phyloP scores from a whole-genome alignment of 2,888 invertebrate species.

The Crocallis elinguaria region DNA sequence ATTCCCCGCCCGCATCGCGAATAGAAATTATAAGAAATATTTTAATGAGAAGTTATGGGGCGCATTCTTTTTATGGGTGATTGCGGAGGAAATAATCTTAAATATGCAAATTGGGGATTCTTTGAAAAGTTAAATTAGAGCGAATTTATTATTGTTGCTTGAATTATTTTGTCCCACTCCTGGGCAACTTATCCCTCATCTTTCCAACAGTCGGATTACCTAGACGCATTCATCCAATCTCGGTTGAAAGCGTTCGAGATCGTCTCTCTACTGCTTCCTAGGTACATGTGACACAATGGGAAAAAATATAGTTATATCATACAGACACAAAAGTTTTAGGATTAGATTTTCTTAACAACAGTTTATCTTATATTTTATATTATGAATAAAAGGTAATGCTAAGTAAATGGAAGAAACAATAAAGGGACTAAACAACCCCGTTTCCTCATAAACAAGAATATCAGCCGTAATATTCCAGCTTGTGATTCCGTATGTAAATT shows the following conservation, averaged over 20 bases:
- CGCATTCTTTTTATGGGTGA: constrained; percentile 39
- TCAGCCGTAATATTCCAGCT: constrained; percentile 72
- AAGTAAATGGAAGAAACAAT: neutral
- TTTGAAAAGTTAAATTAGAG: constrained; percentile 22
- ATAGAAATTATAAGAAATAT: constrained; percentile 62
- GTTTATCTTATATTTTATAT: neutral
- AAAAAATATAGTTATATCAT: too few relatives aligned
- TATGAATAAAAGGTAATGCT: neutral
- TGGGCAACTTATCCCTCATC: too few relatives aligned
- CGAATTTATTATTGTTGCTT: too few relatives aligned
- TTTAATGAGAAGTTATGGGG: constrained; percentile 67
- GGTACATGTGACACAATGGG: too few relatives aligned
- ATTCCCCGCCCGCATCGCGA: constrained; percentile 67
- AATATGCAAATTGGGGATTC: constrained; percentile 16
- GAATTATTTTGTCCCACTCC: too few relatives aligned
- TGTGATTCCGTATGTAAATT: constrained; percentile 84
- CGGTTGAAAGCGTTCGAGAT: too few relatives aligned
- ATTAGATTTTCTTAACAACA: too few relatives aligned
- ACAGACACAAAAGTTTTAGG: too few relatives aligned
- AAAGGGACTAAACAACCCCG: constrained; percentile 34
- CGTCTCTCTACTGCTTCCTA: too few relatives aligned
- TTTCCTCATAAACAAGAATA: constrained; percentile 65
- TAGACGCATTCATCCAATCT: too few relatives aligned
- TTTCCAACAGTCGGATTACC: too few relatives aligned
- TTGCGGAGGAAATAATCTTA: constrained; percentile 8